Evolutionary conservation across 2,113 vertebrate species (phyloP).

Genomic region (Verasper variegatus): DNA sequence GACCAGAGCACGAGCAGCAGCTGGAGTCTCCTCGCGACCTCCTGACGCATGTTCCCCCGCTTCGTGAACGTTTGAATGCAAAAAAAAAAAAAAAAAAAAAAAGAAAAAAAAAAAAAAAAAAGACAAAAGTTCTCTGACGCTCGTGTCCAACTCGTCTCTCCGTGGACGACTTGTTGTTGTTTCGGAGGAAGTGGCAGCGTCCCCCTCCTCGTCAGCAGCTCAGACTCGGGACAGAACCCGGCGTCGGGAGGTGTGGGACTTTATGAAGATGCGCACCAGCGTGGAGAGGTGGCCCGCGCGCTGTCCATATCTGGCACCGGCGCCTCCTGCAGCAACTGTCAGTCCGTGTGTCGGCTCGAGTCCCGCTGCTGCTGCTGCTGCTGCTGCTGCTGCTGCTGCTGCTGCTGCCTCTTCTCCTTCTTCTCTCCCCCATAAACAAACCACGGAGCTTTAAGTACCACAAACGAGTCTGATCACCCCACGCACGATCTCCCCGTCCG

Average conservation of each 20-base stretch:
- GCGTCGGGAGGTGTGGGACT: slow-evolving; percentile 48
- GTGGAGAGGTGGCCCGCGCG: slow-evolving; percentile 52
- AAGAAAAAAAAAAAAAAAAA: background rate
- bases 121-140: background rate
- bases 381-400: background rate
- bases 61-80: background rate
- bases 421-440: slow-evolving; percentile 54
- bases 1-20: slow-evolving; percentile 77
- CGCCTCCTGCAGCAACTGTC: slow-evolving; percentile 52
- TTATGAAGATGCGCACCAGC: slow-evolving; percentile 71
- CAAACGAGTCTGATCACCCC: slow-evolving; percentile 37
- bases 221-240: background rate
- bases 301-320: slow-evolving; percentile 67
- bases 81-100: background rate
- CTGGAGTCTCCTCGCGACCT: slow-evolving; percentile 69
- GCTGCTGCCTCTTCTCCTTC: background rate
- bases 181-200: background rate
- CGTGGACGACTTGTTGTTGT: background rate
- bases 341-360: slow-evolving; percentile 51
- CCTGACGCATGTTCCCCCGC: slow-evolving; percentile 77
- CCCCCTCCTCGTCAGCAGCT: background rate
- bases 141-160: background rate
- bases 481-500: slow-evolving; percentile 68
- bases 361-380: slow-evolving; percentile 7
- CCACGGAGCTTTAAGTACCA: slow-evolving; percentile 51